Percentiles rank a stretch among this genome's conserved stretches.
Evolutionary conservation across 2,113 vertebrate species (phyloP).

Genomic region (Laticauda laticaudata): DNA sequence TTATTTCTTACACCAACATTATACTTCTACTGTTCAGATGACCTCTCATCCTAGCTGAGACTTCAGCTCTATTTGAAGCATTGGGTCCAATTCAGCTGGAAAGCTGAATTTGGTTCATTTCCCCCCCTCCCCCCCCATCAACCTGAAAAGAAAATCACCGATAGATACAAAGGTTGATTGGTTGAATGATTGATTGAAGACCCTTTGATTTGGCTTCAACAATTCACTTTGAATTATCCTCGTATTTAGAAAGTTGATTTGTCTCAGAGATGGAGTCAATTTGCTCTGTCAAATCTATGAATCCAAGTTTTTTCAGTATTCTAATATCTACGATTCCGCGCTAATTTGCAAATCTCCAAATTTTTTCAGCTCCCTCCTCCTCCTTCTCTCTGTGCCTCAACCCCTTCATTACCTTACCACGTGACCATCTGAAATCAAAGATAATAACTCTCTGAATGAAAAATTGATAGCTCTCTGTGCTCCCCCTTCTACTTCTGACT

Average conservation of each 20-base stretch:
- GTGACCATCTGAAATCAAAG: neutral
- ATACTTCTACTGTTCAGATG: neutral
- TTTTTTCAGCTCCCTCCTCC: neutral
- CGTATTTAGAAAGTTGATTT: neutral
- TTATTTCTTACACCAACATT: neutral
- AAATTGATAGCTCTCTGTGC: conserved; percentile 65
- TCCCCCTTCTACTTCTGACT: conserved; percentile 62
- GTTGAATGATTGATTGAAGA: neutral
- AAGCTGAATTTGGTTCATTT: neutral
- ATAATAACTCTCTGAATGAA: conserved; percentile 61
- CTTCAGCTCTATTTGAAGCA: neutral
- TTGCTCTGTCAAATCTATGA: neutral
- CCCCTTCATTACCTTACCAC: neutral
- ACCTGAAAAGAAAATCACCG: neutral
- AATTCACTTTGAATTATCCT: neutral
- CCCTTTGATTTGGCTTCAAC: neutral
- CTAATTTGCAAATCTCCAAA: neutral
- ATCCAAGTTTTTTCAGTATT: neutral
- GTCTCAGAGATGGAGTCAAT: neutral
- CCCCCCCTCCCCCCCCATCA: neutral
- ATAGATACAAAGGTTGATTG: neutral
- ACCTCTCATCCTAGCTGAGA: neutral
- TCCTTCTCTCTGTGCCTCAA: neutral
- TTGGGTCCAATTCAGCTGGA: neutral
- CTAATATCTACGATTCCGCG: neutral